Evolutionary conservation across 2,888 invertebrate species (phyloP).

Genomic region (Eueremaeus valkanovi): DNA sequence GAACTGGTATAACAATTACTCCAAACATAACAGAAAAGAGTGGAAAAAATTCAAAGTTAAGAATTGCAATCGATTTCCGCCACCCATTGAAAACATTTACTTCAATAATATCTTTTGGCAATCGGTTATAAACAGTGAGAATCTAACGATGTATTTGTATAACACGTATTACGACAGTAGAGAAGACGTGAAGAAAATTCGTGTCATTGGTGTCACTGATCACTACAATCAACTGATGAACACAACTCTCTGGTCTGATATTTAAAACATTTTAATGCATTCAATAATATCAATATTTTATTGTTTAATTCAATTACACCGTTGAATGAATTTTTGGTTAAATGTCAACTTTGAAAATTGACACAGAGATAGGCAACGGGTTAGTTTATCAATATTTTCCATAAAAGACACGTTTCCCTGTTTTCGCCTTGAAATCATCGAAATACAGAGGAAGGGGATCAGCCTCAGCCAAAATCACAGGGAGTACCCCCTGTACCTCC

Average conservation of each 20-base stretch:
- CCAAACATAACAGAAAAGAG: not conserved
- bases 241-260: not conserved
- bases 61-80: not conserved
- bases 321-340: not conserved
- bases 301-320: no score
- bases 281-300: no score
- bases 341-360: no score
- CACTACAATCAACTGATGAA: not conserved
- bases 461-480: no score
- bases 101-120: constrained; percentile 21
- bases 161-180: constrained; percentile 39
- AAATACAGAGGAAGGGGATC: no score
- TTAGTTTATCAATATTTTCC: no score
- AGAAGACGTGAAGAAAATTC: not conserved
- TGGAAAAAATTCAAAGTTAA: not conserved
- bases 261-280: not conserved
- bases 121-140: not conserved
- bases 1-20: not conserved
- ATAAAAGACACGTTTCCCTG: no score
- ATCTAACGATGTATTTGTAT: not conserved
- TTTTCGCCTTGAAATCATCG: no score
- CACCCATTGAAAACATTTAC: not conserved
- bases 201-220: not conserved
- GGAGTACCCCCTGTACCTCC: no score
- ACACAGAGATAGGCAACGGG: no score